These are phyloP conservation scores for Agrotis ipsilon DNA, from an alignment of 2,888 invertebrate species.

Conservation along the genomic window DNA sequence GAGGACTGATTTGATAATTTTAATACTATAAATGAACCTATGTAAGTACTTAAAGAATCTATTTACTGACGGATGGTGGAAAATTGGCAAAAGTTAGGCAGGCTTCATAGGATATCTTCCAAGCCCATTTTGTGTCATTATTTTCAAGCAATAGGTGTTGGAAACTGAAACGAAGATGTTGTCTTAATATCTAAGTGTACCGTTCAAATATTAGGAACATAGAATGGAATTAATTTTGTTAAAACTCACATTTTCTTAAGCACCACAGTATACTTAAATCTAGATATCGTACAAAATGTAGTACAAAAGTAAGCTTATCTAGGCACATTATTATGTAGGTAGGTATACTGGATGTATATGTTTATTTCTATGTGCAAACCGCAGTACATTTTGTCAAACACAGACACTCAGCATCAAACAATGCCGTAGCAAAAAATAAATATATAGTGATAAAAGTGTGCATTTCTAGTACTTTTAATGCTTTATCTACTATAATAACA, in stretches of 20 bases:
- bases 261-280: slow-evolving; percentile 60
- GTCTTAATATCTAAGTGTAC: slow-evolving; percentile 40
- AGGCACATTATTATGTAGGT: slow-evolving; percentile 22
- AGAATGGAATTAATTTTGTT: slow-evolving; percentile 60
- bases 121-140: background rate
- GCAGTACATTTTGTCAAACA: background rate
- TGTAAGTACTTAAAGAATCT: too few relatives aligned
- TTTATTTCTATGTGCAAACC: slow-evolving; percentile 32
- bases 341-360: background rate
- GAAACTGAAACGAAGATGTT: slow-evolving; percentile 31
- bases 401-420: background rate
- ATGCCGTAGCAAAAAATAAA: background rate
- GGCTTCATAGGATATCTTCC: too few relatives aligned
- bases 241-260: slow-evolving; percentile 57
- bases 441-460: too few relatives aligned
- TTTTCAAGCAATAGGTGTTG: slow-evolving; percentile 1
- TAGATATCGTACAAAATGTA: slow-evolving; percentile 47
- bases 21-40: too few relatives aligned
- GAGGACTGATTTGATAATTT: too few relatives aligned
- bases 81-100: too few relatives aligned
- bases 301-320: slow-evolving; percentile 52
- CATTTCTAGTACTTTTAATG: too few relatives aligned
- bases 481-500: background rate
- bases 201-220: slow-evolving; percentile 59
- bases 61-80: too few relatives aligned